Evolutionary conservation across 1,140 invertebrate genomes (phyloP), one percentile per base, ranked within the genome.

Genomic region (Drosophila fuyamai): DNA sequence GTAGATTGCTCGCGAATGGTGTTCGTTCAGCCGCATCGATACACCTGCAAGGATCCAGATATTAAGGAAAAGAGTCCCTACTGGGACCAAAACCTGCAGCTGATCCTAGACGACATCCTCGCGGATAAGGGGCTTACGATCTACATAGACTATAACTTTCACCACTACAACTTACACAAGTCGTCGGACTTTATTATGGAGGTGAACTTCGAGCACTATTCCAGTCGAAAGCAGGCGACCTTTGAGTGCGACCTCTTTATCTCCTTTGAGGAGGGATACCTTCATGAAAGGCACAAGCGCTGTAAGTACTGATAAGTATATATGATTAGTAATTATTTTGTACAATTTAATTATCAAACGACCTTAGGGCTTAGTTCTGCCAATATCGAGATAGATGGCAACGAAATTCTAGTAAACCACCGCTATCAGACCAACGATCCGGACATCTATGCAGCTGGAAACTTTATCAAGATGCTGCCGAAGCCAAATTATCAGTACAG

Each of bases 211-310:
- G 16, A 75, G 35, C 29, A 50, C 10, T 54, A 46, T 27, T n/a
- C 38, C n/a, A 38, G 12, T 12, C 44, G 48, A 9, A 8, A 51
- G 0, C 16, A 8, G 1, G 7, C 57, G 14, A 38, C 12, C 8
- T 23, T 83, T 2, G 68, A 82, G 5, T 89, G 86, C 29, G 90
- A 92, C 32, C 14, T 92, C 8, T 92, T 92, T 41, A 67, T 90
- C 12, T 76, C 74, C 4, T 92, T 82, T 14, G 53, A 60, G 14
- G 70, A 83, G 27, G 76, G 76, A 6, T 29, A 72, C 16, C 58
- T 91, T 3, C 27, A 38, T 2, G 9, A 4, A 0, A 9, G 0
- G 0, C 44, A 44, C 9, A 62, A 40, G 62, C 0, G 16, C 5
- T 68, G 83, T 88, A 40, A 65, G 71, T 78, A 8, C 2, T 0